A percentile compares a stretch with the other conserved stretches of the same genome.
Evolutionary conservation across 2,113 vertebrate species (phyloP).

Genomic region (Chamaetylas fuelleborni): DNA sequence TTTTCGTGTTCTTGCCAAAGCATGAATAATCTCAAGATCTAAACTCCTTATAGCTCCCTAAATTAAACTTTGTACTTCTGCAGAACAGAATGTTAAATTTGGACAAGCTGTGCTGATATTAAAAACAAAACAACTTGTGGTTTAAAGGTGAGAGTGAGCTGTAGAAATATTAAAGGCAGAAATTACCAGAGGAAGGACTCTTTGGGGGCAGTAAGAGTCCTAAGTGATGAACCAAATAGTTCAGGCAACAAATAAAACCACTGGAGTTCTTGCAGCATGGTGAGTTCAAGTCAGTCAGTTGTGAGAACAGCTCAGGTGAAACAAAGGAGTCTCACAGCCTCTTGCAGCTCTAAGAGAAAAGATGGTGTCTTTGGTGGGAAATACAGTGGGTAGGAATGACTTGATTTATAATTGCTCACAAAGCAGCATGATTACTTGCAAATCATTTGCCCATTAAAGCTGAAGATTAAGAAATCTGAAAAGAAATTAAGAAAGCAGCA

Average conservation of each 20-base stretch:
- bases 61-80: slow-evolving; percentile 18
- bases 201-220: neutral
- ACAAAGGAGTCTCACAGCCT: neutral
- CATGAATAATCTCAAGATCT: slow-evolving; percentile 19
- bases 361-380: neutral
- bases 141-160: neutral
- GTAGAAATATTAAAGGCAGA: neutral
- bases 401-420: neutral
- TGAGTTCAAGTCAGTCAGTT: neutral
- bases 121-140: neutral
- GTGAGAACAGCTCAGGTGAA: neutral
- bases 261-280: neutral
- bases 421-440: neutral
- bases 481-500: neutral
- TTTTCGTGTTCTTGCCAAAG: neutral
- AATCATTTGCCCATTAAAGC: neutral
- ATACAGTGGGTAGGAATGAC: neutral
- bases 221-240: neutral
- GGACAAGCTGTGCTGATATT: neutral
- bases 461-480: neutral
- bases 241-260: neutral
- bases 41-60: neutral
- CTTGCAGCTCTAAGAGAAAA: neutral
- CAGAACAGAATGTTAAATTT: slow-evolving; percentile 2
- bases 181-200: neutral